phyloP scores from a whole-genome alignment of 1,140 invertebrate species.

The Agraylea sexmaculata region DNA sequence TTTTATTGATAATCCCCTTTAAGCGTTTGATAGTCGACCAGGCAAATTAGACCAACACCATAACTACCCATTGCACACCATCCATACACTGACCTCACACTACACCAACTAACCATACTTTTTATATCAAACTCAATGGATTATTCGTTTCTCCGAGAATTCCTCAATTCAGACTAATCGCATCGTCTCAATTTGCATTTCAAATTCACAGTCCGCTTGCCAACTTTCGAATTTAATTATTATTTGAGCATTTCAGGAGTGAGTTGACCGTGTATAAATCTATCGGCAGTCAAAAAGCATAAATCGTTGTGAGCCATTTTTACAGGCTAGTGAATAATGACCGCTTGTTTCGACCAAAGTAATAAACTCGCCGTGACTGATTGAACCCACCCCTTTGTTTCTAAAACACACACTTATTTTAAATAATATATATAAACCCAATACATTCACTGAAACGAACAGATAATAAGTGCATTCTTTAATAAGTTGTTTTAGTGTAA shows the following conservation, averaged over 20 bases:
- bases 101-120: background rate
- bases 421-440: too few species aligned
- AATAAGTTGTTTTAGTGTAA: too few species aligned
- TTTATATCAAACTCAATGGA: background rate
- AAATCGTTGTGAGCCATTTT: conserved; percentile 9
- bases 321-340: conserved; percentile 11
- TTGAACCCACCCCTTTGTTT: too few species aligned
- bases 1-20: conserved; percentile 16
- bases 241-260: background rate
- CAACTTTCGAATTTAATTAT: conserved; percentile 4
- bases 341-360: conserved; percentile 15
- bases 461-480: too few species aligned
- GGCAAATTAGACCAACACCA: too few species aligned
- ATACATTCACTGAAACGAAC: too few species aligned
- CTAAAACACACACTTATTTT: too few species aligned
- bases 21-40: conserved; percentile 8
- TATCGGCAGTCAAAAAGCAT: conserved; percentile 8
- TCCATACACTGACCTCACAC: background rate
- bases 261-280: background rate
- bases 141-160: background rate
- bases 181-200: conserved; percentile 6
- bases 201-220: conserved; percentile 2
- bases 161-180: background rate
- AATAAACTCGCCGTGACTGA: conserved; percentile 12
- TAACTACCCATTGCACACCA: too few species aligned